Conservation (phyloP, 2,113 vertebrate species). For the Larimichthys crocea region DNA sequence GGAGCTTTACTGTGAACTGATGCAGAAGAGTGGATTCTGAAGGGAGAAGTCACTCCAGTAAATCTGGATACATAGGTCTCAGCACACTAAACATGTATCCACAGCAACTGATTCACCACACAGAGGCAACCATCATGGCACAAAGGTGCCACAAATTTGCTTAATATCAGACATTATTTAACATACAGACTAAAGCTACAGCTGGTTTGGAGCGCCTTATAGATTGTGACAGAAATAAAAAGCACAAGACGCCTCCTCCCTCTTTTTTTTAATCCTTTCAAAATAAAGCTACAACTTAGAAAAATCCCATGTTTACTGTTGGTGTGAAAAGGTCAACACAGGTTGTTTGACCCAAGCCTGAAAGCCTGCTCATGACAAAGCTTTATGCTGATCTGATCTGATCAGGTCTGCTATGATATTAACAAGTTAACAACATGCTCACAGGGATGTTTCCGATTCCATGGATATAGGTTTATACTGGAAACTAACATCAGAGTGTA, state of each 20-base stretch:
- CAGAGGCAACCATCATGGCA: background rate
- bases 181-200: background rate
- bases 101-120: slow-evolving; percentile 13
- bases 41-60: slow-evolving; percentile 59
- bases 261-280: background rate
- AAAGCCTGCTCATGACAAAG: too few species aligned
- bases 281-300: background rate
- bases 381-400: background rate
- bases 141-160: background rate
- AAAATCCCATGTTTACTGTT: background rate
- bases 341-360: too few species aligned
- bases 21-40: slow-evolving; percentile 76
- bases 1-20: slow-evolving; percentile 75
- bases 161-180: background rate
- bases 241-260: too few species aligned
- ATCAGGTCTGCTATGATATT: background rate
- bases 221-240: background rate
- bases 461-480: background rate
- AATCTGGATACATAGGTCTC: slow-evolving; percentile 57
- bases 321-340: background rate
- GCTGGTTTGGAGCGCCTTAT: too few species aligned
- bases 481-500: background rate
- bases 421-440: background rate
- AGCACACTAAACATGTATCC: slow-evolving; percentile 52
- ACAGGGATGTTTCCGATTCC: background rate